Evolutionary conservation across 2,113 vertebrate species (phyloP).

Genomic region (Chelonoidis abingdonii): DNA sequence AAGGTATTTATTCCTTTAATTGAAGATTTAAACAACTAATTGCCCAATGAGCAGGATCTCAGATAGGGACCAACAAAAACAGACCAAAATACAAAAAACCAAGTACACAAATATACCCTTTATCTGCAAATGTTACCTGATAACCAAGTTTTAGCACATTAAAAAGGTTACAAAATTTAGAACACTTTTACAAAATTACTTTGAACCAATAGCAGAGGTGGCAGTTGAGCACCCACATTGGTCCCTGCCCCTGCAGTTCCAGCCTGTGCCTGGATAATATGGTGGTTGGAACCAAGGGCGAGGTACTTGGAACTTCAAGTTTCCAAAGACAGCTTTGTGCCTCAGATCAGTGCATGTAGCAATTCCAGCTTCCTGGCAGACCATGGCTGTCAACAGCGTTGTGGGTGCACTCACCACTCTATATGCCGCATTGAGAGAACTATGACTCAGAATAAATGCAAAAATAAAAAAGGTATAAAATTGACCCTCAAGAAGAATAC

Average conservation of each 20-base stretch:
- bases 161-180: constrained; percentile 64
- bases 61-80: constrained; percentile 53
- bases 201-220: constrained; percentile 11
- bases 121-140: constrained; percentile 53
- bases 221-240: not conserved
- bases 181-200: constrained; percentile 46
- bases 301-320: not conserved
- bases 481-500: constrained; percentile 51
- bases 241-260: not conserved
- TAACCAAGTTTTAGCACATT: constrained; percentile 59
- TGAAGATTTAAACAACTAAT: constrained; percentile 50
- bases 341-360: not conserved
- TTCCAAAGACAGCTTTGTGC: not conserved
- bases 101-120: constrained; percentile 68
- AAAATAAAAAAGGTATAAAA: constrained; percentile 53
- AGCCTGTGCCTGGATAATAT: not conserved
- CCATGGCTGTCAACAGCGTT: rapidly evolving
- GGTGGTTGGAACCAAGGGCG: rapidly evolving
- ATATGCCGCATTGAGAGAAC: constrained; percentile 19
- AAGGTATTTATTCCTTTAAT: constrained; percentile 68
- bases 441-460: constrained; percentile 36
- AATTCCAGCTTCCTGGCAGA: not conserved
- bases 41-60: constrained; percentile 33
- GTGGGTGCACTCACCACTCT: not conserved
- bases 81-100: constrained; percentile 64